Evolutionary conservation across 2,113 vertebrate species (phyloP).

Genomic region (Cyanoliseus patagonus): DNA sequence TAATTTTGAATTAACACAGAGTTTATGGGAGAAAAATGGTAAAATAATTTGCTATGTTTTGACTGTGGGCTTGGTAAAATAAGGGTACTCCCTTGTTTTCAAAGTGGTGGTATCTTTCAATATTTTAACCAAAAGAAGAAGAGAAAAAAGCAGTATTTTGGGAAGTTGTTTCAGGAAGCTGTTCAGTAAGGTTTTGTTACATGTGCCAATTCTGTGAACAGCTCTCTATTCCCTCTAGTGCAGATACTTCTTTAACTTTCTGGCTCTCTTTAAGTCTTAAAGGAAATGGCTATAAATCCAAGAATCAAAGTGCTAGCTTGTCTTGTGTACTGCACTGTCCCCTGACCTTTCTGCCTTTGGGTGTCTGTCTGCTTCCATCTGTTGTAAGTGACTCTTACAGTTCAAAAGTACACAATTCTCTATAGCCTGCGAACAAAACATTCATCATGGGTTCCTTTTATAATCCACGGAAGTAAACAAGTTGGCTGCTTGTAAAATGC

Average conservation of each 20-base stretch:
- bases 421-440: conserved; percentile 23
- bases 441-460: neutral
- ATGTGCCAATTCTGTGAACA: neutral
- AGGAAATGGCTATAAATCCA: conserved; percentile 16
- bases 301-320: conserved; percentile 18
- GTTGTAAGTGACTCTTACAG: conserved; percentile 28
- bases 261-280: conserved; percentile 22
- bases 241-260: neutral
- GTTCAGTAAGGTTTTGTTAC: neutral
- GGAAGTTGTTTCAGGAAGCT: neutral
- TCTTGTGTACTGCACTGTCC: neutral
- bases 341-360: conserved; percentile 55
- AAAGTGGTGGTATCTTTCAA: neutral
- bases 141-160: neutral
- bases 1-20: neutral
- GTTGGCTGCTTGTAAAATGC: conserved; percentile 27
- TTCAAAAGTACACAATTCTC: conserved; percentile 44
- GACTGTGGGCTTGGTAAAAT: neutral
- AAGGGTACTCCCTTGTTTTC: neutral
- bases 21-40: neutral
- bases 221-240: neutral
- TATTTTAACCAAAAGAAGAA: neutral
- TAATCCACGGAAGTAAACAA: conserved; percentile 32
- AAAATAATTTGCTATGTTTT: neutral
- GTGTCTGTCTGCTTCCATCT: conserved; percentile 44